Evolutionary conservation across 2,797 vertebrate species (phyloP).

Genomic region (Molothrus ater): DNA sequence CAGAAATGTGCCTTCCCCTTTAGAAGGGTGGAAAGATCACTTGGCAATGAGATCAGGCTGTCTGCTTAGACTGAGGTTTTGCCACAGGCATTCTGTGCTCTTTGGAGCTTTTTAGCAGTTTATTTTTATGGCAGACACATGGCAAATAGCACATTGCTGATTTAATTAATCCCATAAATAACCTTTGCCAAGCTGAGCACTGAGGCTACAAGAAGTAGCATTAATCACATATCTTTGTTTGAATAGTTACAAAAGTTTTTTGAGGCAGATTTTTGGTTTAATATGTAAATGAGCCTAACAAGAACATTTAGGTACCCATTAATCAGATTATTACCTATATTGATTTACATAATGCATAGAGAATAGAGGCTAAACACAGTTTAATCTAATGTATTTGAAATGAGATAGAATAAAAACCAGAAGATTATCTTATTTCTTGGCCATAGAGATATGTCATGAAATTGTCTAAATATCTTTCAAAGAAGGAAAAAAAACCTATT

Average conservation of each 20-base stretch:
- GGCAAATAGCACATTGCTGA: not conserved
- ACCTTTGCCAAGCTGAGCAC: not conserved
- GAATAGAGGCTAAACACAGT: not conserved
- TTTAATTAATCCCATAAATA: conserved; percentile 12
- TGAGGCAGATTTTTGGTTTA: not conserved
- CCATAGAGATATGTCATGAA: not conserved
- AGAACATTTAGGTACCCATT: not conserved
- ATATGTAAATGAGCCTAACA: not conserved
- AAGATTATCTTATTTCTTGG: not conserved
- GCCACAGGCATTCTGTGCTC: not conserved
- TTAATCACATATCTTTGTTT: not conserved
- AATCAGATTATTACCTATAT: not conserved
- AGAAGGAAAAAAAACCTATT: not conserved
- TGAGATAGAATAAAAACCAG: not conserved
- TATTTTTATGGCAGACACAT: not conserved
- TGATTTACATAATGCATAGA: not conserved
- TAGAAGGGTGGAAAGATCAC: not conserved
- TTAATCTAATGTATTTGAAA: not conserved
- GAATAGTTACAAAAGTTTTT: not conserved
- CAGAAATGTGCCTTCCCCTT: not conserved
- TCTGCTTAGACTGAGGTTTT: not conserved
- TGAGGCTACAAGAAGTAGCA: not conserved
- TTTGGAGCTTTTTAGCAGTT: not conserved
- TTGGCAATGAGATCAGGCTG: not conserved
- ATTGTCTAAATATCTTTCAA: not conserved